These are phyloP conservation scores for Papio anubis DNA, from an alignment of 2,113 vertebrate genomes.

Conservation along the genomic window DNA sequence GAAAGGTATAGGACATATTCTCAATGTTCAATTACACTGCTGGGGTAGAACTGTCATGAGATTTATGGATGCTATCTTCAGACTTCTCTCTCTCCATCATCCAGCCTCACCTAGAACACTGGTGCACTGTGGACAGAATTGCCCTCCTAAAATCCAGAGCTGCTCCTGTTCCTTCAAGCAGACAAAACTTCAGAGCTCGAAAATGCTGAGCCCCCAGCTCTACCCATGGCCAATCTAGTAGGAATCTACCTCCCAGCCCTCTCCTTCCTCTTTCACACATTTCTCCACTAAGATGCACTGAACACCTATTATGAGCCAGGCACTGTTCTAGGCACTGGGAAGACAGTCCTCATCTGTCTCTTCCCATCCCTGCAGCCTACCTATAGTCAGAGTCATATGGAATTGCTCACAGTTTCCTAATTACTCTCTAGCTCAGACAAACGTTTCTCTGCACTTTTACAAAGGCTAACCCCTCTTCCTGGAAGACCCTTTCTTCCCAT, in stretches of 20 bases:
- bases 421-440: background rate
- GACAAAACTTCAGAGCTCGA: background rate
- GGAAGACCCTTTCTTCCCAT: background rate
- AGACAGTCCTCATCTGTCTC: rapidly evolving
- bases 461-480: background rate
- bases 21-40: background rate
- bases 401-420: background rate
- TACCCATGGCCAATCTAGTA: background rate
- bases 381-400: background rate
- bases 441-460: background rate
- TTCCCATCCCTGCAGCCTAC: background rate
- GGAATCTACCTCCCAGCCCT: no score
- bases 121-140: background rate
- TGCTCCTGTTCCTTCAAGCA: background rate
- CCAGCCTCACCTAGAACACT: background rate
- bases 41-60: background rate
- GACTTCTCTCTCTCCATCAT: background rate
- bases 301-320: rapidly evolving
- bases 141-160: background rate
- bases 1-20: background rate
- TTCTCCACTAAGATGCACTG: rapidly evolving
- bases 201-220: background rate
- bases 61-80: background rate
- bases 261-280: background rate
- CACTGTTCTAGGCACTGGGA: no score